phyloP scores from a whole-genome alignment of 2,797 vertebrate genomes.

The Tragopan temminckii region DNA sequence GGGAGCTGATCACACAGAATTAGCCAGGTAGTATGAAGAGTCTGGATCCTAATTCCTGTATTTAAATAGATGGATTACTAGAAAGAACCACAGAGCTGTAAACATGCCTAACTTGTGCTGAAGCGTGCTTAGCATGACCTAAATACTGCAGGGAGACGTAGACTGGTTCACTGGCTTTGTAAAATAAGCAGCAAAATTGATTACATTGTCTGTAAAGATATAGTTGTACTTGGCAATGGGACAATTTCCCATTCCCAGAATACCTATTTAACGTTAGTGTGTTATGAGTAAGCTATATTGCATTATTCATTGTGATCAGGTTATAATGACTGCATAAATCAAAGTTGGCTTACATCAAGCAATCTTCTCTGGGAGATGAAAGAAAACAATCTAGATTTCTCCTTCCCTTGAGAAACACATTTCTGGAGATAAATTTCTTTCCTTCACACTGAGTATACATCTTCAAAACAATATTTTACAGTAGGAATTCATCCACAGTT shows the following conservation, averaged over 20 bases:
- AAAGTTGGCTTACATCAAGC: conserved; percentile 19
- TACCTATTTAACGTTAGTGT: neutral
- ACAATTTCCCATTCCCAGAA: conserved; percentile 6
- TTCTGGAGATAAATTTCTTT: neutral
- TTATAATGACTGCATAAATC: conserved; percentile 21
- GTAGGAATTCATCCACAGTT: neutral
- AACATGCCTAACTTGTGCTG: neutral
- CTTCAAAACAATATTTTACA: neutral
- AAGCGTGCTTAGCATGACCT: neutral
- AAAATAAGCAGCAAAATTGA: neutral
- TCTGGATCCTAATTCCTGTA: neutral
- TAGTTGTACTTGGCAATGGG: neutral
- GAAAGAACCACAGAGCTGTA: neutral
- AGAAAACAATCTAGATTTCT: conserved; percentile 18
- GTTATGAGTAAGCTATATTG: neutral
- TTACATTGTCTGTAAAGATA: neutral
- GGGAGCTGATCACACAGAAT: neutral
- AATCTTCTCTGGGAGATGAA: neutral
- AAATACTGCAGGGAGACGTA: neutral
- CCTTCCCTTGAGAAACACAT: neutral
- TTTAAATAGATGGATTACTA: neutral
- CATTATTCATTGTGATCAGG: conserved; percentile 2
- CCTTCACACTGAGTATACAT: neutral
- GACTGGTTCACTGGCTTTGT: neutral
- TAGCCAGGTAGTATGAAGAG: neutral